phyloP scores from a whole-genome alignment of 1,140 invertebrate species.

The Drosophila nebulosa region DNA sequence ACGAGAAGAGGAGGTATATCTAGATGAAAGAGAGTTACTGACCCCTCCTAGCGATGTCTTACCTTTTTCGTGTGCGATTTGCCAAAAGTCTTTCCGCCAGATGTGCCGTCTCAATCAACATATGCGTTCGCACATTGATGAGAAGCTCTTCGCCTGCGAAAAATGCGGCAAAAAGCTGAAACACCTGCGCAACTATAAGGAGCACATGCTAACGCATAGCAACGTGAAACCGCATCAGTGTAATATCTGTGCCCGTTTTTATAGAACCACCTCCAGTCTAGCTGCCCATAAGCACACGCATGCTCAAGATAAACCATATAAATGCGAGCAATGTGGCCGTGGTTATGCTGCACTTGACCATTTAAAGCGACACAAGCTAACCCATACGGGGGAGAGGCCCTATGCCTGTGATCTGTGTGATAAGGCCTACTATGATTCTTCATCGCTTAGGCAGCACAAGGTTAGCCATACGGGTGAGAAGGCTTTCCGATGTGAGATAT shows the following conservation, averaged over 20 bases:
- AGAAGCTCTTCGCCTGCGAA: slow-evolving; percentile 58
- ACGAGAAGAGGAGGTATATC: slow-evolving; percentile 39
- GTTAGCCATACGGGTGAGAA: slow-evolving; percentile 73
- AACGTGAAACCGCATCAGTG: slow-evolving; percentile 68
- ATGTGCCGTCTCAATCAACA: slow-evolving; percentile 66
- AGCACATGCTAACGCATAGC: slow-evolving; percentile 74
- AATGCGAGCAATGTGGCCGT: slow-evolving; percentile 54
- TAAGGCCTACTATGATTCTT: slow-evolving; percentile 76
- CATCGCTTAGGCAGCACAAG: slow-evolving; percentile 72
- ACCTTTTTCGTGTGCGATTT: slow-evolving; percentile 53
- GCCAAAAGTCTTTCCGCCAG: slow-evolving; percentile 59
- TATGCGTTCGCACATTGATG: slow-evolving; percentile 62
- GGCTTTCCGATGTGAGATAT: slow-evolving; percentile 76
- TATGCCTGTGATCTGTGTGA: slow-evolving; percentile 71
- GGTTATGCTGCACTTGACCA: slow-evolving; percentile 62
- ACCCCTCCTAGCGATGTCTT: slow-evolving; percentile 2
- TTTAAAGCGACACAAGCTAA: slow-evolving; percentile 53
- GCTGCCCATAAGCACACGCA: slow-evolving; percentile 71
- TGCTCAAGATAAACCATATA: slow-evolving; percentile 60
- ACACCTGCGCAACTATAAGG: slow-evolving; percentile 69
- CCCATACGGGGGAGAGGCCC: slow-evolving; percentile 66
- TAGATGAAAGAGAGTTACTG: slow-evolving; percentile 28
- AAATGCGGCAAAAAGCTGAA: slow-evolving; percentile 65
- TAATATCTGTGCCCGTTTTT: slow-evolving; percentile 64
- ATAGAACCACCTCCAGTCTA: slow-evolving; percentile 72